These are phyloP conservation scores for Cheilosia variabilis DNA, from an alignment of 2,888 invertebrate species.

Conservation along the genomic window DNA sequence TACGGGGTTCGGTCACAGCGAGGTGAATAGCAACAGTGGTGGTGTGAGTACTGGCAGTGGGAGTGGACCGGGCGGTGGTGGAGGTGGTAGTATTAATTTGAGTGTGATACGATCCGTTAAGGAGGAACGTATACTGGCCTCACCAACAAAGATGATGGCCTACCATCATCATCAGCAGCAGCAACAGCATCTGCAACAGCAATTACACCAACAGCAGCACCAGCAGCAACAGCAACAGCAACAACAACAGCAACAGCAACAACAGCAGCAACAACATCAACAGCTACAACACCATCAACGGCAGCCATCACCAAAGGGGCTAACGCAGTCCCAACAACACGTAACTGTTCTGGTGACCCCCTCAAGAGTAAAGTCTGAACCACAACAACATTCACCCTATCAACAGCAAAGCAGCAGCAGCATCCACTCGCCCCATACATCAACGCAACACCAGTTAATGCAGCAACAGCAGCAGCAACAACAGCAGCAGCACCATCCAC, in stretches of 20 bases:
- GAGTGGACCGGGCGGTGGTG: conserved; percentile 63
- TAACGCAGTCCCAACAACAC: conserved; percentile 81
- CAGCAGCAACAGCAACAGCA: conserved; percentile 78
- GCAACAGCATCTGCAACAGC: conserved; percentile 77
- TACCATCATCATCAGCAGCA: conserved; percentile 78
- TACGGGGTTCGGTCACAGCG: conserved; percentile 41
- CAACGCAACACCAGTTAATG: conserved; percentile 77
- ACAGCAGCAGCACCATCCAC: conserved; percentile 82
- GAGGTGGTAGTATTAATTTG: conserved; percentile 77
- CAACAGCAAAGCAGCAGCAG: conserved; percentile 77
- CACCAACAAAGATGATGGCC: conserved; percentile 82
- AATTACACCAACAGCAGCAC: conserved; percentile 77
- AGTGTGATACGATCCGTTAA: conserved; percentile 84
- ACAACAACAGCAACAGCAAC: conserved; percentile 80
- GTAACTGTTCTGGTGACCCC: conserved; percentile 85
- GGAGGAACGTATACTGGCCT: conserved; percentile 82
- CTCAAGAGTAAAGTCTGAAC: conserved; percentile 83
- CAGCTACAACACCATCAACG: conserved; percentile 82
- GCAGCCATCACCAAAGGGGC: conserved; percentile 77
- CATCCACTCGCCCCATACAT: conserved; percentile 76
- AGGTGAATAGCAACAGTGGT: conserved; percentile 60
- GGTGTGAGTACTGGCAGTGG: conserved; percentile 48
- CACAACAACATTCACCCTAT: conserved; percentile 79
- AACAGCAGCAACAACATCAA: conserved; percentile 83
- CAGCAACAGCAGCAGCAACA: conserved; percentile 79